These are phyloP conservation scores for Corapipo altera DNA, from an alignment of 2,113 vertebrate genomes.

Conservation along the genomic window DNA sequence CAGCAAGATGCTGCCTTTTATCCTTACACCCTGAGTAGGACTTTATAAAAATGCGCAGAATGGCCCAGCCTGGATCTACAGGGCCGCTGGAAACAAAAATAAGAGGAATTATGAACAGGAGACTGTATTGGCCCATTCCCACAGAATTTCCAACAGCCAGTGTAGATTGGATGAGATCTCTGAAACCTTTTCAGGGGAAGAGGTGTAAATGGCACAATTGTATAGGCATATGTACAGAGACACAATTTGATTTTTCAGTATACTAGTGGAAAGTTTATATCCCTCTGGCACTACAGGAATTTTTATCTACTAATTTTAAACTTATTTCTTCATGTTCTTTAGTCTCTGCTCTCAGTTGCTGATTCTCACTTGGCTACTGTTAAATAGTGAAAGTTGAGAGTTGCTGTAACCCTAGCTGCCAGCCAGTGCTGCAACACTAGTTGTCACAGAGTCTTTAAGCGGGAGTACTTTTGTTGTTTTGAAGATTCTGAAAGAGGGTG, in stretches of 20 bases:
- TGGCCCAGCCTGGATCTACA: background rate
- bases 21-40: rapidly evolving
- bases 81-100: background rate
- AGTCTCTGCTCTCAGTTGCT: rapidly evolving
- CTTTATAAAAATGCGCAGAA: background rate
- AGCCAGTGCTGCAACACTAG: background rate
- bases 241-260: background rate
- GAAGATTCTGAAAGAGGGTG: background rate
- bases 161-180: background rate
- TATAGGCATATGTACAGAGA: background rate
- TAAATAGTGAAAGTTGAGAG: background rate
- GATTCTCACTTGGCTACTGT: background rate
- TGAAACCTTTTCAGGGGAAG: background rate
- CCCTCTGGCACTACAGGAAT: background rate
- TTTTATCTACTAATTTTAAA: background rate
- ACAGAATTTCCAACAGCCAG: background rate
- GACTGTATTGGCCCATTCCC: background rate
- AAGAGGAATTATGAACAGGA: background rate
- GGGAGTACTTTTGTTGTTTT: background rate
- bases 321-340: background rate
- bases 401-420: background rate
- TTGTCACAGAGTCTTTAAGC: background rate
- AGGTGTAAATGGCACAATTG: background rate
- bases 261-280: rapidly evolving
- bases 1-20: background rate